A percentile compares a stretch with the other conserved stretches of the same genome.
These are phyloP conservation scores for Origma solitaria DNA, from an alignment of 2,113 vertebrate genomes.

Conservation along the genomic window DNA sequence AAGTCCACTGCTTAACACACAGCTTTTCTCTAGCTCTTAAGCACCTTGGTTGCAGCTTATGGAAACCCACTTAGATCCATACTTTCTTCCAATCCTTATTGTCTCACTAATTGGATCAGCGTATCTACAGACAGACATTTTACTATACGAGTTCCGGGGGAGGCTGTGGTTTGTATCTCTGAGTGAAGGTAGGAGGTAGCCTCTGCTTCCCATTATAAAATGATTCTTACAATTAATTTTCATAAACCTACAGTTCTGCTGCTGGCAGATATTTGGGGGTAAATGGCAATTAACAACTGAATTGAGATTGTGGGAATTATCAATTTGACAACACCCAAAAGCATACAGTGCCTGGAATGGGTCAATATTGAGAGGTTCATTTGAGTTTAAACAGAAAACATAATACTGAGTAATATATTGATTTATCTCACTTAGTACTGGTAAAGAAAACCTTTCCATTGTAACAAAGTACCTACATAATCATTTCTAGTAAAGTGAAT, in stretches of 20 bases:
- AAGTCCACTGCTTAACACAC: neutral
- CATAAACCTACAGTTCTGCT: neutral
- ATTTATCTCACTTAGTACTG: neutral
- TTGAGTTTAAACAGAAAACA: neutral
- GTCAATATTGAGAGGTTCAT: neutral
- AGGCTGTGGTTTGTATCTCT: neutral
- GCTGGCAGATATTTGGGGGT: neutral
- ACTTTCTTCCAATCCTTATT: slow-evolving; percentile 51
- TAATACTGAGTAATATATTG: neutral
- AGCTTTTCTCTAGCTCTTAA: slow-evolving; percentile 54
- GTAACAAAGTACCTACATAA: neutral
- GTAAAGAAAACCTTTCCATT: neutral
- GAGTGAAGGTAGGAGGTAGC: neutral
- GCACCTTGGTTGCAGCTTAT: slow-evolving; percentile 17
- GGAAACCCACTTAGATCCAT: slow-evolving; percentile 49
- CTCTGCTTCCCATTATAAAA: neutral
- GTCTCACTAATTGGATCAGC: neutral
- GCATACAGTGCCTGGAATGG: neutral
- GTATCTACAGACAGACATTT: neutral
- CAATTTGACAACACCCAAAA: neutral
- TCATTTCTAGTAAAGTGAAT: neutral
- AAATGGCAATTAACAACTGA: neutral
- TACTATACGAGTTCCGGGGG: neutral
- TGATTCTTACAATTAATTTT: neutral
- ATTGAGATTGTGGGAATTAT: neutral